Evolutionary conservation across 2,113 vertebrate species (phyloP), one percentile per base, ranked within the genome.

Genomic region (Percopsis transmontana): DNA sequence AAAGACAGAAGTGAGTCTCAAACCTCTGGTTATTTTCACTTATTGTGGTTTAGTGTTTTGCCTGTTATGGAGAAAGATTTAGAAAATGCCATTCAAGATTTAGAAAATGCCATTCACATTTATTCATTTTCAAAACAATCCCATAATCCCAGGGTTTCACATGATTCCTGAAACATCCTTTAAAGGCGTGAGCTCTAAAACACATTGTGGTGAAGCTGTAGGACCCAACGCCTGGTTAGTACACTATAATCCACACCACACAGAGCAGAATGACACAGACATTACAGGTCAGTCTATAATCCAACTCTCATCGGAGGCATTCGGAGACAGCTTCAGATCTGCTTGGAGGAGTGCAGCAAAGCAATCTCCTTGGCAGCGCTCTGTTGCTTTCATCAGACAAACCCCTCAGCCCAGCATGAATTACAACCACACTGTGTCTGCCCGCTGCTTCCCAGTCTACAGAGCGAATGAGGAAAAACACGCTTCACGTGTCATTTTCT

Each of bases 331-430:
- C 96, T 96, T 98, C 94, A 96, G 95, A 97, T 97, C 94, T 97
- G 96, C 95, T 98, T 94, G 94, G 92, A 96, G 94, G 95, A 96
- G 95, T 95, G 96, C 94, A 94, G 96, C 95, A 97, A 99, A 98
- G 96, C 96, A 99, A 99, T 99, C 96, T 99, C 94, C 94, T 92
- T 94, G 96, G 96, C 96, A 97, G 95, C 94, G 96, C 95, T 97
- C 95, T 89, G 94, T 92, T 94, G 95, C 97, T 95, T 96, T 97
- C 97, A 97, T 98, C 95, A 94, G 94, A 97, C 95, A 96, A 95
- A 95, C 94, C 94, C 93, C 95, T 95, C 95, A 95, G 96, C 96
- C 95, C 94, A 92, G 94, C 96, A 86, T 98, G 96, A 98, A 98
- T 98, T 97, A 98, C 95, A 97, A 96, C 95, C 91, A 95, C 91